Evolutionary conservation across 2,888 invertebrate genomes (phyloP).

Genomic region (Acanthoscelides obtectus): DNA sequence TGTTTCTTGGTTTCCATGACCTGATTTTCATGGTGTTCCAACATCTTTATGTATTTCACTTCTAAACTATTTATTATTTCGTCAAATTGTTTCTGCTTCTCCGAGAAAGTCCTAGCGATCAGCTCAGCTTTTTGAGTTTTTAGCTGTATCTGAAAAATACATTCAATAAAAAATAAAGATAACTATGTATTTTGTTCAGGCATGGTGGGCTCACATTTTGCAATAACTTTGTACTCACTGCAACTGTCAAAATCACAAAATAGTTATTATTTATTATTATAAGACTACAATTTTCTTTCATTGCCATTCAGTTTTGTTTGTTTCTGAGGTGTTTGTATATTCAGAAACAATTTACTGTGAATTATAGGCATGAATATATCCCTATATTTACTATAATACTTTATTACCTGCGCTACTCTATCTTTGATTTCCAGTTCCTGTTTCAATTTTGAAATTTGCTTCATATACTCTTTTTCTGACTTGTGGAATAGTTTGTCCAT

Average conservation of each 20-base stretch:
- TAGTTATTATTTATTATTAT: too few species aligned
- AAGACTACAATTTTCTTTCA: too few species aligned
- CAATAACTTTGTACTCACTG: too few species aligned
- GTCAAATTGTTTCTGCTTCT: slow-evolving; percentile 34
- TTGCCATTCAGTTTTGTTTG: too few species aligned
- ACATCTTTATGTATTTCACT: slow-evolving; percentile 35
- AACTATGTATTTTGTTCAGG: too few species aligned
- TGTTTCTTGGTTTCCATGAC: slow-evolving; percentile 23
- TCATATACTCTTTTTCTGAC: slow-evolving; percentile 35
- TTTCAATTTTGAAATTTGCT: slow-evolving; percentile 32
- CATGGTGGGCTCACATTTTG: too few species aligned
- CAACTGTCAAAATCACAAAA: too few species aligned
- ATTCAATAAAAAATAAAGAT: slow-evolving; percentile 1
- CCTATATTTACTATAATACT: too few species aligned
- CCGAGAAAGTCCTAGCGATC: slow-evolving; percentile 27
- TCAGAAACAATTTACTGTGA: too few species aligned
- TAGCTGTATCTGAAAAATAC: slow-evolving; percentile 27
- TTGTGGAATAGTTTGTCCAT: slow-evolving; percentile 36
- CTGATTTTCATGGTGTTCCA: slow-evolving; percentile 30
- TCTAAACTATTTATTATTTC: slow-evolving; percentile 33
- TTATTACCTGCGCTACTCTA: slow-evolving; percentile 28
- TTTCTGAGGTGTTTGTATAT: too few species aligned
- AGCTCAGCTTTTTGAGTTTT: slow-evolving; percentile 35
- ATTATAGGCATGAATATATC: too few species aligned
- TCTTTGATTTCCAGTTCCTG: slow-evolving; percentile 34